Conservation (phyloP, 2,113 vertebrate species). For the Myodes glareolus region DNA sequence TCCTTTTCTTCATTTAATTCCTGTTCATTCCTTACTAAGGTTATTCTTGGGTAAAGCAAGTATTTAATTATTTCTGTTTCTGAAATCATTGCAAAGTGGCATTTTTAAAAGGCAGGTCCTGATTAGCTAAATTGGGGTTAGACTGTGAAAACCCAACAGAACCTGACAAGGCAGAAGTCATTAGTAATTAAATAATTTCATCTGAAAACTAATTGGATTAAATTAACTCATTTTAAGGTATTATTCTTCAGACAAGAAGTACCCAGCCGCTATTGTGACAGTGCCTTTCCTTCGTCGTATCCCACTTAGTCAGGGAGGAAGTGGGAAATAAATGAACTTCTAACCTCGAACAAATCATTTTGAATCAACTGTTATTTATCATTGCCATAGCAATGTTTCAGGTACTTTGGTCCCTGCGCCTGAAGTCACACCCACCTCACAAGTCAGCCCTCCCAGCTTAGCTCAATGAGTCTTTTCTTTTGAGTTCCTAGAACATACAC, state of each 20-base stretch:
- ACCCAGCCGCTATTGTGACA: background rate
- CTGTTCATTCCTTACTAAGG: slow-evolving; percentile 65
- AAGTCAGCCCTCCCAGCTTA: background rate
- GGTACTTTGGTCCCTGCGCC: background rate
- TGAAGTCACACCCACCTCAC: background rate
- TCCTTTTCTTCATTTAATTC: slow-evolving; percentile 53
- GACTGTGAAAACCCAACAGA: slow-evolving; percentile 72
- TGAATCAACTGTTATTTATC: slow-evolving; percentile 25
- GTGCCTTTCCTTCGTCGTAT: background rate
- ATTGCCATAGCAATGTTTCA: background rate
- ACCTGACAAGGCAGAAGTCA: slow-evolving; percentile 73
- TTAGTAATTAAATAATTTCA: slow-evolving; percentile 81
- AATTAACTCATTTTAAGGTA: slow-evolving; percentile 74
- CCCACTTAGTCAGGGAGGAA: background rate
- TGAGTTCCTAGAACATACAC: background rate
- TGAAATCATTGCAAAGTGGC: slow-evolving; percentile 65
- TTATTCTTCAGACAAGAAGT: slow-evolving; percentile 63
- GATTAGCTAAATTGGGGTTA: slow-evolving; percentile 76
- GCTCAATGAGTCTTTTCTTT: background rate
- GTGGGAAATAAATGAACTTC: slow-evolving; percentile 22
- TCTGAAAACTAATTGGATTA: slow-evolving; percentile 77
- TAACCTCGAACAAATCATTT: slow-evolving; percentile 4
- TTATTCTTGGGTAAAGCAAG: slow-evolving; percentile 58
- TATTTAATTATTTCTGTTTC: slow-evolving; percentile 78
- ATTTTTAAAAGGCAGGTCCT: slow-evolving; percentile 70